These are phyloP conservation scores for Siniperca knerii DNA, from an alignment of 2,113 vertebrate genomes.

Conservation along the genomic window DNA sequence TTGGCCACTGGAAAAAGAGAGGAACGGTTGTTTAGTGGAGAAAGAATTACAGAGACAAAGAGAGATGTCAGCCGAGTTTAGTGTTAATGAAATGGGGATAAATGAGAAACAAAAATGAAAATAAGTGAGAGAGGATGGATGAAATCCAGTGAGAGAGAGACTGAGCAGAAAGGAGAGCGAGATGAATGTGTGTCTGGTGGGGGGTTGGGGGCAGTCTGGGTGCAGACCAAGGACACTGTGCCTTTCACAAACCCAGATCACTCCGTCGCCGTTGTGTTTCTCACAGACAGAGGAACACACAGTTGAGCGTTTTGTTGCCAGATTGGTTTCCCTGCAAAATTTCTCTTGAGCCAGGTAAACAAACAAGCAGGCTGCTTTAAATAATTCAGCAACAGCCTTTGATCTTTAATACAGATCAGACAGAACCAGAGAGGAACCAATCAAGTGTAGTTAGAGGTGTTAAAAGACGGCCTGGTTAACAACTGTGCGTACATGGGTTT, in stretches of 20 bases:
- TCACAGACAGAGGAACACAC: constrained; percentile 22
- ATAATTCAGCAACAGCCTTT: constrained; percentile 62
- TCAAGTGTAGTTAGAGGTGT: background rate
- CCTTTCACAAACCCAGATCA: constrained; percentile 54
- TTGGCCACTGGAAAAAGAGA: background rate
- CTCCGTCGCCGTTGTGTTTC: constrained; percentile 4
- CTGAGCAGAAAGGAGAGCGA: constrained; percentile 5
- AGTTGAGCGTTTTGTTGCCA: background rate
- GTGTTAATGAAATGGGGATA: background rate
- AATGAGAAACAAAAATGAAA: background rate
- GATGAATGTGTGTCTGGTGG: constrained; percentile 40
- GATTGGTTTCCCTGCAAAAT: constrained; percentile 30
- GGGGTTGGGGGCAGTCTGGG: background rate
- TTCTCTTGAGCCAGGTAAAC: constrained; percentile 57
- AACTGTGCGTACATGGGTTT: background rate
- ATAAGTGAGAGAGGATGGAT: background rate
- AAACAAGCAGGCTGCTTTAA: constrained; percentile 56
- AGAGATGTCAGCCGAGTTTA: background rate
- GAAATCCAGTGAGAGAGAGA: background rate
- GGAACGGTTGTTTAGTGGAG: background rate
- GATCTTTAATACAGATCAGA: constrained; percentile 54
- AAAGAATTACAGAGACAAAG: background rate
- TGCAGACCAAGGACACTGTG: constrained; percentile 38
- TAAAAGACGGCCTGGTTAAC: constrained; percentile 31
- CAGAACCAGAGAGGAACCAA: constrained; percentile 16